phyloP scores from a whole-genome alignment of 2,797 vertebrate genomes.

The Leptoclinus maculatus region DNA sequence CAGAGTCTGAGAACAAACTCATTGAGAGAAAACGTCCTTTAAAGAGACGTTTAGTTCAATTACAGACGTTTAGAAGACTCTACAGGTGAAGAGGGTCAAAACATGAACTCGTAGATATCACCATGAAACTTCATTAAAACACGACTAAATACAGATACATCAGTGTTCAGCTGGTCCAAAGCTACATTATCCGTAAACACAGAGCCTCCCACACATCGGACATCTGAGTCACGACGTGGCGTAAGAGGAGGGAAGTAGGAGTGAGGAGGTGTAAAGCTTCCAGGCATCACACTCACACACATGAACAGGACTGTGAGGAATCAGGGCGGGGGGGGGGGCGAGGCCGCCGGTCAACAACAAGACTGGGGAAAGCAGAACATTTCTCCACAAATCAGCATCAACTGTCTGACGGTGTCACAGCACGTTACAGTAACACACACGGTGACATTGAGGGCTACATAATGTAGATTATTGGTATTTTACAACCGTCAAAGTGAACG shows the following conservation, averaged over 20 bases:
- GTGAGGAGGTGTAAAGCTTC: slow-evolving; percentile 15
- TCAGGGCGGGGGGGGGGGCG: slow-evolving; percentile 12
- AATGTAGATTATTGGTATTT: background rate
- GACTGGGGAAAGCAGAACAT: background rate
- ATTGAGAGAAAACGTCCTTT: too few species aligned
- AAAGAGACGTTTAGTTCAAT: too few species aligned
- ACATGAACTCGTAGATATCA: too few species aligned
- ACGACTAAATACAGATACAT: too few species aligned
- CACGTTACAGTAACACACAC: background rate
- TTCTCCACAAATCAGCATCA: background rate
- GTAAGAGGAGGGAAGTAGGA: background rate
- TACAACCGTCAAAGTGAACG: too few species aligned
- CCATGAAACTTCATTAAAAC: too few species aligned
- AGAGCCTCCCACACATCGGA: background rate
- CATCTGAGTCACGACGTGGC: background rate
- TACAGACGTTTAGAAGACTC: too few species aligned
- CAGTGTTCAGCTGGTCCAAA: too few species aligned
- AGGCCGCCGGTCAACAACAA: background rate
- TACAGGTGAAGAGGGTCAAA: too few species aligned
- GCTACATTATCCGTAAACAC: too few species aligned
- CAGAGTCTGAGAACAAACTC: too few species aligned
- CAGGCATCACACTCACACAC: slow-evolving; percentile 8
- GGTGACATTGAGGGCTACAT: background rate
- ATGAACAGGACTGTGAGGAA: slow-evolving; percentile 12
- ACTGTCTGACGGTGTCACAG: background rate